phyloP scores from a whole-genome alignment of 2,797 vertebrate genomes.

The Sebastes ruberrimus region DNA sequence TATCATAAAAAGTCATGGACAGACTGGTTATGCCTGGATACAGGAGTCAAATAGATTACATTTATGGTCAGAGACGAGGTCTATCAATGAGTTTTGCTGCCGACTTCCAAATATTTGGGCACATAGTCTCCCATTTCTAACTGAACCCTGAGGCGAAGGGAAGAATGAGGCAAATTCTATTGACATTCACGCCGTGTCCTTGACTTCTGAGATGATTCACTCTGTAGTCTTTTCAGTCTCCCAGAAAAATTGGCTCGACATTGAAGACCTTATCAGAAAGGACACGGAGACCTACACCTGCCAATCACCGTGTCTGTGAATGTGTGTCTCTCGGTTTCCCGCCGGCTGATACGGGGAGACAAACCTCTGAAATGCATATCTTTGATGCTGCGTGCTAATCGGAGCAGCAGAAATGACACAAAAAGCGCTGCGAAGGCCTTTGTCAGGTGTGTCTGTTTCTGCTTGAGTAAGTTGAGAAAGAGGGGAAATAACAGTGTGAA shows the following conservation, averaged over 20 bases:
- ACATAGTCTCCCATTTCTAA: background rate
- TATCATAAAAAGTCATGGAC: no score
- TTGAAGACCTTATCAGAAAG: slow-evolving; percentile 52
- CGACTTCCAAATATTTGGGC: background rate
- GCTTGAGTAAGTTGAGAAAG: background rate
- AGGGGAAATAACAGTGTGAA: background rate
- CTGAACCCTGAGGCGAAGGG: background rate
- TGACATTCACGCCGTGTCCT: slow-evolving; percentile 41
- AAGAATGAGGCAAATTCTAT: background rate
- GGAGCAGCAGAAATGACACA: background rate
- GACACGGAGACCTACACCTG: slow-evolving; percentile 45
- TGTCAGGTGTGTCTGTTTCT: background rate
- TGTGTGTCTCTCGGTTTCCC: background rate
- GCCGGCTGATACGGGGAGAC: background rate
- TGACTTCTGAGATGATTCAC: slow-evolving; percentile 53
- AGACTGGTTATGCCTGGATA: no score
- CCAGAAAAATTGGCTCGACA: slow-evolving; percentile 45
- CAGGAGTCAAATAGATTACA: no score
- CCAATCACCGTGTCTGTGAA: slow-evolving; percentile 12
- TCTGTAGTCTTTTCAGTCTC: slow-evolving; percentile 37
- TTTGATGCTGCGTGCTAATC: background rate
- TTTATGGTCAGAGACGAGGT: no score
- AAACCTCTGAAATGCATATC: background rate
- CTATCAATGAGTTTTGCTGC: background rate
- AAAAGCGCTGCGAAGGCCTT: background rate